A percentile compares a stretch with the other conserved stretches of the same genome.
phyloP scores from a whole-genome alignment of 2,888 invertebrate genomes.

The Keiferia lycopersicella region DNA sequence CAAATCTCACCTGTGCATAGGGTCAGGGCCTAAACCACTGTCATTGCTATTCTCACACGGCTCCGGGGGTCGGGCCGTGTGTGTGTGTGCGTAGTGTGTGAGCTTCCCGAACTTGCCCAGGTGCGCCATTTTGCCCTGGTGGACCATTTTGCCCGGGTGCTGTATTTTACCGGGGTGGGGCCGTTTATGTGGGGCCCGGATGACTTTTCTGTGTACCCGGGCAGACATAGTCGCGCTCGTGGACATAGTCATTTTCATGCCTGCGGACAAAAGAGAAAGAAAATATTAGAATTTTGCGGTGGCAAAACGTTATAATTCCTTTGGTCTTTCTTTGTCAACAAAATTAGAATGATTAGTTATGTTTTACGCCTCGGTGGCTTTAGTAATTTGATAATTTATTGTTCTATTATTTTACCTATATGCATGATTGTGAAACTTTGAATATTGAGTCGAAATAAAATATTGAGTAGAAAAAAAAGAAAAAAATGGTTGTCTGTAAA shows the following conservation, averaged over 20 bases:
- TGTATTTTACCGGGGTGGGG: constrained; percentile 73
- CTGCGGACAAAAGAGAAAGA: constrained; percentile 65
- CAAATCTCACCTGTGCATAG: constrained; percentile 72
- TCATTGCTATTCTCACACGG: constrained; percentile 94
- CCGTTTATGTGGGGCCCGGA: constrained; percentile 85
- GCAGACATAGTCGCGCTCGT: constrained; percentile 85
- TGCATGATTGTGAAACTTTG: no score
- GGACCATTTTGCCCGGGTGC: constrained; percentile 65
- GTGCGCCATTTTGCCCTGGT: constrained; percentile 60
- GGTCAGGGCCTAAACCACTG: constrained; percentile 93
- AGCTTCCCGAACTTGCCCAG: constrained; percentile 64
- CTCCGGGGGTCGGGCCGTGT: constrained; percentile 73
- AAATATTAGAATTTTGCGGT: constrained; percentile 18
- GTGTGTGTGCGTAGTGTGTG: constrained; percentile 71
- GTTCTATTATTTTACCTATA: no score
- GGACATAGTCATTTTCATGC: constrained; percentile 89
- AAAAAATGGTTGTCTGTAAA: no score
- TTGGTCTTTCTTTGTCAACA: constrained; percentile 14
- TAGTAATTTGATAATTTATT: background rate
- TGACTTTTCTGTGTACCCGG: constrained; percentile 84
- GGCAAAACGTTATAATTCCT: constrained; percentile 19
- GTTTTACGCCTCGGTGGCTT: background rate
- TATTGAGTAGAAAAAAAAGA: no score
- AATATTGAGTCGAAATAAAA: no score
- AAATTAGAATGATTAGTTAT: background rate